A percentile compares a stretch with the other conserved stretches of the same genome.
Conservation (phyloP, 2,797 vertebrate species). For the Lagothrix lagotricha region DNA sequence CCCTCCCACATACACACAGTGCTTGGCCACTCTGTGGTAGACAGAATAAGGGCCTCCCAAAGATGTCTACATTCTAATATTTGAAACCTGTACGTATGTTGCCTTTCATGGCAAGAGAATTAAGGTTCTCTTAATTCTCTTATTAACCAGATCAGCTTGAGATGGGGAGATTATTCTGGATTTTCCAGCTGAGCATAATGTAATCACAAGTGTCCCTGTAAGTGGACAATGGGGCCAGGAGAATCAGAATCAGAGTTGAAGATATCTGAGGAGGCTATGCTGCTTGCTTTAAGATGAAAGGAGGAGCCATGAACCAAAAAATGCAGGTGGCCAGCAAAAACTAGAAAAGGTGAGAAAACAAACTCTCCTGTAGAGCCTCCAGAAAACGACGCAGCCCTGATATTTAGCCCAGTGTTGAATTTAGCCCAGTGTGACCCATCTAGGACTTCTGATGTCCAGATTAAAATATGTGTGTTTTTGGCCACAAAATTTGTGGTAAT, state of each 20-base stretch:
- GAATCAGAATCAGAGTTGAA: background rate
- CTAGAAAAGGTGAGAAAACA: background rate
- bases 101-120: background rate
- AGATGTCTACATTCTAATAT: background rate
- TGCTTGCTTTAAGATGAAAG: background rate
- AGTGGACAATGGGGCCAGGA: background rate
- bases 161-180: background rate
- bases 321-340: background rate
- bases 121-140: background rate
- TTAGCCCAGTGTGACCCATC: background rate
- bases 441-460: background rate
- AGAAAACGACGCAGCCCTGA: background rate
- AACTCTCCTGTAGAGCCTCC: background rate
- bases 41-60: background rate
- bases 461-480: background rate
- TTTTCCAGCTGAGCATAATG: background rate
- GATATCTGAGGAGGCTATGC: background rate
- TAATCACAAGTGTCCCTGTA: background rate
- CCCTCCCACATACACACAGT: background rate
- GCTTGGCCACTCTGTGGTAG: accelerated
- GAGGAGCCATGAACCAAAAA: background rate
- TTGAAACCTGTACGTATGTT: background rate
- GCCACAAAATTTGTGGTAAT: background rate
- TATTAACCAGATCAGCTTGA: background rate
- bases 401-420: too few species aligned